Percentiles rank a stretch among this genome's conserved stretches.
Evolutionary conservation across 2,797 vertebrate species (phyloP).

Genomic region (Cephalopachus bancanus): DNA sequence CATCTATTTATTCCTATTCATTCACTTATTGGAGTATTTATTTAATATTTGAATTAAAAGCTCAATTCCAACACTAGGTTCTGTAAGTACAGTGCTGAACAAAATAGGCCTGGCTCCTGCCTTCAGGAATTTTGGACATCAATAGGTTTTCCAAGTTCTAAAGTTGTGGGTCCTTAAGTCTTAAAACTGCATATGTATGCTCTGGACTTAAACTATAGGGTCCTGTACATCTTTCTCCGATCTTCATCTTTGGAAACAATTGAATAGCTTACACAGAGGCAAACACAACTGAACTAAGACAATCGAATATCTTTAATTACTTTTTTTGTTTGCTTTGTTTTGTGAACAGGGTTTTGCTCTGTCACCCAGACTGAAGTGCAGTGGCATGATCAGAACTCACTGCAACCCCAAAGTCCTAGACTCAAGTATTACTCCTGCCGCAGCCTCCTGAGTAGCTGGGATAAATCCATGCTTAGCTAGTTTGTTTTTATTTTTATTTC

Average conservation of each 20-base stretch:
- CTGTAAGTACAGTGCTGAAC: fast-evolving
- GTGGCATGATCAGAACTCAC: not conserved
- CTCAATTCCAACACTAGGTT: not conserved
- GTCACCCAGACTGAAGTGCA: not conserved
- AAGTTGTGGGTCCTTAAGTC: fast-evolving
- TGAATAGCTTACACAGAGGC: fast-evolving
- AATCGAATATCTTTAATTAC: too few relatives aligned
- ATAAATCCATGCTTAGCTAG: not conserved
- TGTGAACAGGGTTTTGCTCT: not conserved
- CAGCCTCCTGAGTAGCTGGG: not conserved
- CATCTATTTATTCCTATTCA: fast-evolving
- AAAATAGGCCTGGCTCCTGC: fast-evolving
- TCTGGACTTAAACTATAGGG: fast-evolving
- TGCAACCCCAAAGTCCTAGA: not conserved
- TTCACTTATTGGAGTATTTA: fast-evolving
- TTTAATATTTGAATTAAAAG: too few relatives aligned
- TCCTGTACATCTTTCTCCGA: fast-evolving
- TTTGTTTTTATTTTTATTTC: not conserved
- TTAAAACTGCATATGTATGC: fast-evolving
- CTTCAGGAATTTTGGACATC: fast-evolving
- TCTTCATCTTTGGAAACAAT: not conserved
- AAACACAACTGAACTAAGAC: fast-evolving
- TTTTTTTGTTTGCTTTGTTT: not conserved
- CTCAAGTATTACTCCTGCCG: not conserved
- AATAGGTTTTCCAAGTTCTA: not conserved